phyloP scores from a whole-genome alignment of 2,797 vertebrate species.

The Clarias platycephalus region DNA sequence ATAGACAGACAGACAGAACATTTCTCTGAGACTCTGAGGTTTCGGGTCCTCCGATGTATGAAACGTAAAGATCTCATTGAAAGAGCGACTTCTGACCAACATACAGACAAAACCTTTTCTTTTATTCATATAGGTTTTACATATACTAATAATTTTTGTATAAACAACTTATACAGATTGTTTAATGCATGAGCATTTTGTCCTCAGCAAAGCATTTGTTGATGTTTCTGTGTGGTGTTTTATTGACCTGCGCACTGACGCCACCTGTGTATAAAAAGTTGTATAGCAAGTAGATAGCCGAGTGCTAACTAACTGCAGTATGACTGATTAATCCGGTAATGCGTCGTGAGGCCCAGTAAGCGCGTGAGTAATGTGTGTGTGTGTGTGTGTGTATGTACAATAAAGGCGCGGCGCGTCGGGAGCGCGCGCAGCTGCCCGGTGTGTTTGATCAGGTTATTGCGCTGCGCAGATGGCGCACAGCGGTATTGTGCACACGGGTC shows the following conservation, averaged over 20 bases:
- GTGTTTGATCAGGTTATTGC: conserved; percentile 51
- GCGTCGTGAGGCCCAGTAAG: background rate
- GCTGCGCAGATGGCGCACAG: conserved; percentile 56
- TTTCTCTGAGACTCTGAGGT: no score
- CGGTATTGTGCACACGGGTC: conserved; percentile 41
- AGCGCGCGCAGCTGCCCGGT: conserved; percentile 50
- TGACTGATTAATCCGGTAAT: background rate
- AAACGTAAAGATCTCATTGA: no score
- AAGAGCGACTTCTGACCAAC: no score
- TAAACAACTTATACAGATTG: no score
- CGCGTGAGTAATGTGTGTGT: background rate
- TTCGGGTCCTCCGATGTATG: no score
- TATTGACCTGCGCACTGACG: background rate
- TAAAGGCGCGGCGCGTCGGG: conserved; percentile 26
- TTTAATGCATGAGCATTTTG: no score
- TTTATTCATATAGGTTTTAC: no score
- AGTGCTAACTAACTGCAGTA: background rate
- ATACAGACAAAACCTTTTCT: no score
- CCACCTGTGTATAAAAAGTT: background rate
- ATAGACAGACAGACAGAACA: no score
- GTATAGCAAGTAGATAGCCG: background rate
- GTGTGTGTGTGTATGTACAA: conserved; percentile 1
- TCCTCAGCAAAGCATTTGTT: background rate
- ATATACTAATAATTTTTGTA: no score
- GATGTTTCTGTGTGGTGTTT: background rate